These are phyloP conservation scores for Pontoporia blainvillei DNA, from an alignment of 2,113 vertebrate genomes.

Conservation along the genomic window DNA sequence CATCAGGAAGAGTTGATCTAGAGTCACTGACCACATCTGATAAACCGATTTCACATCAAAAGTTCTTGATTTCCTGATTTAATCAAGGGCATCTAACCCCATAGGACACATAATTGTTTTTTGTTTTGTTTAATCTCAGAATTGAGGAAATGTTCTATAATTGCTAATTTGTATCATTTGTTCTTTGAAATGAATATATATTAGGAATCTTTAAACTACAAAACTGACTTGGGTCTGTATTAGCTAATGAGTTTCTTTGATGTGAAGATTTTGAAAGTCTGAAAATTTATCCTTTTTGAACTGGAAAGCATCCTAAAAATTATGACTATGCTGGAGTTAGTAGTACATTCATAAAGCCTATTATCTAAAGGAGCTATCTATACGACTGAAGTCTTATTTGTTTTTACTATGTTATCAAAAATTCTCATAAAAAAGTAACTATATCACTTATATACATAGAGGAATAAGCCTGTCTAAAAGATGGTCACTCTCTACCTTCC, in stretches of 20 bases:
- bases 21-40: not conserved
- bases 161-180: not conserved
- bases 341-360: not conserved
- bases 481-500: not conserved
- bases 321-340: not conserved
- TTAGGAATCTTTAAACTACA: not conserved
- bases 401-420: not conserved
- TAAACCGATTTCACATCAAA: not conserved
- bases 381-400: not conserved
- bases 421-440: not conserved
- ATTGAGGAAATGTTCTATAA: not conserved
- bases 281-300: not conserved
- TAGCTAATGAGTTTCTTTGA: not conserved
- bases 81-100: not conserved
- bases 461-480: not conserved
- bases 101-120: not conserved
- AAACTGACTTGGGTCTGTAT: not conserved
- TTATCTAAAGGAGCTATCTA: not conserved
- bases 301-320: not conserved
- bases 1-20: not conserved
- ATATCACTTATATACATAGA: not conserved
- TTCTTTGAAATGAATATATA: not conserved
- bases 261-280: not conserved
- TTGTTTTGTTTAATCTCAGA: not conserved
- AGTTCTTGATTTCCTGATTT: not conserved